Evolutionary conservation across 2,113 vertebrate genomes (phyloP), one percentile per base, ranked within the genome.

Genomic region (Tyrannus savana): DNA sequence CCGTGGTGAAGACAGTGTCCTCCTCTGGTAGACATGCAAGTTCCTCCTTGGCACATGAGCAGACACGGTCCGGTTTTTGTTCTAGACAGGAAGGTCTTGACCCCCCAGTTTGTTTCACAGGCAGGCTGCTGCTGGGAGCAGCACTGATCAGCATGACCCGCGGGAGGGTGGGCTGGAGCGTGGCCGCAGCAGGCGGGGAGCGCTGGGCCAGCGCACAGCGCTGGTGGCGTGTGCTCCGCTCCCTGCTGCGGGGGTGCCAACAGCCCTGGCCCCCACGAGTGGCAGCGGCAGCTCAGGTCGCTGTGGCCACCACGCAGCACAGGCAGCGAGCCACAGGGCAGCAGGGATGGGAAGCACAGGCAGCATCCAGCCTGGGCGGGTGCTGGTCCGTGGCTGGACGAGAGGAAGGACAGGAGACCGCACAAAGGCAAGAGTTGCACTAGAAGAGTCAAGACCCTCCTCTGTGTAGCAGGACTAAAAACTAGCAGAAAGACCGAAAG

Each of bases 401-500:
- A 49, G 73, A 87, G 78, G 91, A 82, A 94, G 79, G 85, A 82
- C 28, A 7, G 41, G 85, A 46, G 10, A 46, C 59, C 31, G 94
- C 82, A 64, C 55, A 39, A 58, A 41, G 73, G 53, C 71, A 55
- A 52, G 58, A 90, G 95, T 92, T 96, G 96, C 89, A 95, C 95
- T 95, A 79, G 52, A 84, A 92, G 88, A 94, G 93, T 96, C 96
- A 97, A 97, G 93, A 94, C 93, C 81, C 90, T 96, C 90, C 95
- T 86, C 89, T 91, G 93, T 88, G 73, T 96, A 87, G 91, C 96
- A 95, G 94, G 90, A 92, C 64, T 87, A 35, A 95, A 81, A 83
- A 84, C 84, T 19, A 56, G 87, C 95, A 94, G 89, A 27, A 74
- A 76, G 93, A 80, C 83, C 74, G 1, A 33, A 35, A 63, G 93